phyloP scores from a whole-genome alignment of 2,888 invertebrate genomes.

The Amaurobius ferox region DNA sequence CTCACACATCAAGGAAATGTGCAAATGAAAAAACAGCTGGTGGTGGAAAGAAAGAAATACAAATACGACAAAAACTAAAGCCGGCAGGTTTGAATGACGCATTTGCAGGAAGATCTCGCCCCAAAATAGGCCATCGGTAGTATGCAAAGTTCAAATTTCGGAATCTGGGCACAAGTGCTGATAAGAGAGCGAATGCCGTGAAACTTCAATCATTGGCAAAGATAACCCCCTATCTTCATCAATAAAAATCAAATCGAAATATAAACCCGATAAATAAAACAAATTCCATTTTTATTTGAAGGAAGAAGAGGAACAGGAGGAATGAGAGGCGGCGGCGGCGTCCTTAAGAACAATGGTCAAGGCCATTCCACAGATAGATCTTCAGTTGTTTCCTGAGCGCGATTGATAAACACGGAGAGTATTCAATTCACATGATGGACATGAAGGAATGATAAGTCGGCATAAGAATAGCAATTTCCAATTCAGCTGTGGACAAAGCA shows the following conservation, averaged over 20 bases:
- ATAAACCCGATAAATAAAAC: neutral
- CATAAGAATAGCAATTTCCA: too few species aligned
- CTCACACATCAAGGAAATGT: too few species aligned
- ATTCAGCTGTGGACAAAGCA: too few species aligned
- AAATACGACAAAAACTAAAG: too few species aligned
- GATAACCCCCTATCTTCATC: neutral
- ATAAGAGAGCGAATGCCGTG: neutral
- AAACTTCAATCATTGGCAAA: too few species aligned
- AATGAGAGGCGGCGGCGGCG: constrained; percentile 1
- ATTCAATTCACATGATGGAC: constrained; percentile 25
- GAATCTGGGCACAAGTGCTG: neutral
- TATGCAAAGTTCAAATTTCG: neutral
- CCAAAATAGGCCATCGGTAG: neutral
- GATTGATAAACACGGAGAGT: constrained; percentile 15
- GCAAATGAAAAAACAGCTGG: too few species aligned
- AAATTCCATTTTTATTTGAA: constrained; percentile 1
- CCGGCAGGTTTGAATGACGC: too few species aligned
- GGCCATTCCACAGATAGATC: constrained; percentile 5
- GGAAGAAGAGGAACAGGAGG: neutral
- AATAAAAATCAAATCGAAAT: too few species aligned
- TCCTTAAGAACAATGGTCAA: constrained; percentile 40
- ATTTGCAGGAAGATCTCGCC: too few species aligned
- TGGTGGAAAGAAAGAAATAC: too few species aligned
- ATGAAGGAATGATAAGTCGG: constrained; percentile 39
- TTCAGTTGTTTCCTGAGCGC: constrained; percentile 30